phyloP scores from a whole-genome alignment of 2,888 invertebrate species.

The Brenthis hecate region DNA sequence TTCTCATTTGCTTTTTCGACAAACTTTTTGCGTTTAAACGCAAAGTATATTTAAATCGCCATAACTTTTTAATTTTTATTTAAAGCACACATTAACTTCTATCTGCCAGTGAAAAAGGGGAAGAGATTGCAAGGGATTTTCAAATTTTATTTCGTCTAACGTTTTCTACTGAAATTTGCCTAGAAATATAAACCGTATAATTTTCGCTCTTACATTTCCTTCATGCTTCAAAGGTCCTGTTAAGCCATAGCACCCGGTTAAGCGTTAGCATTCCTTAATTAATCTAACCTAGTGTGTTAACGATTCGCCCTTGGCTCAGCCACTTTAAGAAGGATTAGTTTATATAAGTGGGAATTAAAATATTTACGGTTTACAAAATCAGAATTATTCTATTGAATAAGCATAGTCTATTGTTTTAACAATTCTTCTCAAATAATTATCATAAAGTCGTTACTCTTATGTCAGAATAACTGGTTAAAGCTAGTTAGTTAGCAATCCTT shows the following conservation, averaged over 20 bases:
- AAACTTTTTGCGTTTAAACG: too few relatives aligned
- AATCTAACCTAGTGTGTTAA: conserved; percentile 37
- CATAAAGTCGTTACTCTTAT: too few relatives aligned
- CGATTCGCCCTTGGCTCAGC: conserved; percentile 34
- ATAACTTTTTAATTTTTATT: too few relatives aligned
- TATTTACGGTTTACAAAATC: conserved; percentile 9
- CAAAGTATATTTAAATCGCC: too few relatives aligned
- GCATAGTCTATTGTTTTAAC: neutral
- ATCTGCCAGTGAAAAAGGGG: too few relatives aligned
- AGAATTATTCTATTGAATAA: neutral
- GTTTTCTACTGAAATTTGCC: conserved; percentile 10
- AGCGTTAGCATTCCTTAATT: conserved; percentile 37
- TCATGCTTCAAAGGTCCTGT: conserved; percentile 27
- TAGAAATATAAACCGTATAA: conserved; percentile 5
- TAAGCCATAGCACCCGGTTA: conserved; percentile 30
- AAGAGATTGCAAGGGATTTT: neutral
- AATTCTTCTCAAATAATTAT: too few relatives aligned
- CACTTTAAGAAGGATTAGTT: conserved; percentile 26
- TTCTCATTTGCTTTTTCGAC: too few relatives aligned
- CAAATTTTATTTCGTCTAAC: neutral
- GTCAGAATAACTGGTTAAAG: too few relatives aligned
- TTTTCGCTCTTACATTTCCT: conserved; percentile 19
- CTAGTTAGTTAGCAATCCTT: too few relatives aligned
- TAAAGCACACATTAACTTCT: too few relatives aligned
- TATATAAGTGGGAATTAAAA: conserved; percentile 17